Base-by-base conservation (phyloP, 35 echinoderm and acorn worm species). In the Lytechinus pictus region DNA sequence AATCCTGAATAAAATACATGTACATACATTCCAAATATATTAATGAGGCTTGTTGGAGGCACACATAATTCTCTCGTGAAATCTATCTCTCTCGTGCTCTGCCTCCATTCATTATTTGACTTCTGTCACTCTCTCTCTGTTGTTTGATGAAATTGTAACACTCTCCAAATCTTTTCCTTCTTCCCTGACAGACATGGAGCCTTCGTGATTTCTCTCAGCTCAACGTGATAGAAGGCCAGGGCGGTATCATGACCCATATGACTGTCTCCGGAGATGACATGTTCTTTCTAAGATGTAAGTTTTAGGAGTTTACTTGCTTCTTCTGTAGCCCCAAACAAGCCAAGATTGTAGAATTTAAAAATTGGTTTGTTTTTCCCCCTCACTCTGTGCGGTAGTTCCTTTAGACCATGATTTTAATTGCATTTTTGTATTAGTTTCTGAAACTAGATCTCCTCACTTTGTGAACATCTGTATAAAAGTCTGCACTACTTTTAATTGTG, bases 261-360 rank as follows among this genome's bases (percentile, higher is more conserved):
- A 96, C 95, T 11, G 54, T 99, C 52, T 99, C 98, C 14, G 95
- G 96, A 6, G 97, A 99, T 87, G 96, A 98, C 86, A 98, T 96
- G 86, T 99, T 99, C 94, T 97, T 99, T 54, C 71, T 99, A 44
- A 95, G 96, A 92, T 96, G 98, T 99, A 92, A 97, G 97, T 95
- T 79, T n/a, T 79, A 16, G 19, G n/a, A 79, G 16, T 16, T 21
- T 5, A 24, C 4, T 2, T 21, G 24, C 14, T 71, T 71, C 61
- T 21, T 21, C 16, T 4, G 5, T 6, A 71, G 1, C 16, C 1
- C 14, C 19, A 24, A 71, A 21, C 3, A 24, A 24, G 11, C 61
- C 16, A 71, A 71, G 14, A 71, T 71, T 10, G 13, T 71, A 6
- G 19, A 71, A 71, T 4, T 21, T 13, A 4, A 12, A 71, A 24